Evolutionary conservation across 1,140 invertebrate species (phyloP).

Genomic region (Dendrolimus kikuchii): DNA sequence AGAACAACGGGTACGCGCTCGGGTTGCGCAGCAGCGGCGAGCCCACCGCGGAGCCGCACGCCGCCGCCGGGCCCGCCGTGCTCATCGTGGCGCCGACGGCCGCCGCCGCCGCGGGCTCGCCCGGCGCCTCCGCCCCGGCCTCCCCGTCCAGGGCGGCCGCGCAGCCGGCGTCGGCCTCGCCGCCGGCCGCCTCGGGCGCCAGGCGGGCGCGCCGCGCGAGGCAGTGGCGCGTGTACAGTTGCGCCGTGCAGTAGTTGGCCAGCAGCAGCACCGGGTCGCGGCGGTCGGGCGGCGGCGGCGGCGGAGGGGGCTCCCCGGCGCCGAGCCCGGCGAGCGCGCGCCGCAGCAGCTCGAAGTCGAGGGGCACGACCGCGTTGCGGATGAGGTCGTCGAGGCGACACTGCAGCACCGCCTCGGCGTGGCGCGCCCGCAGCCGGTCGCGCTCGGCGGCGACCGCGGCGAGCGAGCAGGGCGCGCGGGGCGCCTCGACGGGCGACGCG

Average conservation of each 20-base stretch:
- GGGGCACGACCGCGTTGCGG: slow-evolving; percentile 76
- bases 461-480: slow-evolving; percentile 73
- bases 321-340: slow-evolving; percentile 77
- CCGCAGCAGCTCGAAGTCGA: slow-evolving; percentile 78
- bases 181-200: slow-evolving; percentile 73
- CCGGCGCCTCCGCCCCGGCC: slow-evolving; percentile 61
- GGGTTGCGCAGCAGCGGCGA: slow-evolving; percentile 12
- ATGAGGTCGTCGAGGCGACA: slow-evolving; percentile 82
- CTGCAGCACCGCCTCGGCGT: slow-evolving; percentile 81
- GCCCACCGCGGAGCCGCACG: slow-evolving; percentile 3
- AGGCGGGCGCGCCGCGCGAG: slow-evolving; percentile 63
- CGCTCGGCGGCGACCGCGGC: slow-evolving; percentile 75
- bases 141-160: slow-evolving; percentile 30
- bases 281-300: slow-evolving; percentile 53
- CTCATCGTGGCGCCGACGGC: slow-evolving; percentile 70
- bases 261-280: slow-evolving; percentile 80
- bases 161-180: slow-evolving; percentile 72
- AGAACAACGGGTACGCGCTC: slow-evolving; percentile 76
- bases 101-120: slow-evolving; percentile 63
- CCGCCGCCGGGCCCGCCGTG: slow-evolving; percentile 71
- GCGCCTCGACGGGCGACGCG: slow-evolving; percentile 54
- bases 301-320: slow-evolving; percentile 64
- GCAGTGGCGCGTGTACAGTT: slow-evolving; percentile 80
- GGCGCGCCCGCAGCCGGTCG: slow-evolving; percentile 77
- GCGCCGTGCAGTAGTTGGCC: slow-evolving; percentile 82